Conservation (phyloP, 2,797 vertebrate species). For the Thaleichthys pacificus region DNA sequence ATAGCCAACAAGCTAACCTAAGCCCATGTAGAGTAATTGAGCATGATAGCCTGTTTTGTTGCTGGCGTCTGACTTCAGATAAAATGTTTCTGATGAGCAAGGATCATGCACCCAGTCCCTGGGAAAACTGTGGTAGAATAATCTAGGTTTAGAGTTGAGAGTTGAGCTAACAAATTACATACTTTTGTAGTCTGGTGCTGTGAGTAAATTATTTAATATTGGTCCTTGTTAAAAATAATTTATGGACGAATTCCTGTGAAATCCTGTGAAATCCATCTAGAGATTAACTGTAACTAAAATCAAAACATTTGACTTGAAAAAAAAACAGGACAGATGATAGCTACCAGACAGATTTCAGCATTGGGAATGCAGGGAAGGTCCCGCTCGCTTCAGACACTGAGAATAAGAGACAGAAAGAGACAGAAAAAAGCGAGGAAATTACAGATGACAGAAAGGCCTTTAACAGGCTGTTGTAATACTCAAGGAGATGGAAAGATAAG, state of each 20-base stretch:
- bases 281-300: not conserved
- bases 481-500: constrained; percentile 7
- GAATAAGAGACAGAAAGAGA: constrained; percentile 40
- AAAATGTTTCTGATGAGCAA: not conserved
- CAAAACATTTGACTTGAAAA: not conserved
- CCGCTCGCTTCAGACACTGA: constrained; percentile 56
- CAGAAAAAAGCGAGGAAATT: constrained; percentile 11
- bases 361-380: constrained; percentile 58
- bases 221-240: no score
- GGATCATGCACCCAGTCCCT: not conserved
- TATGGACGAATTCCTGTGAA: not conserved
- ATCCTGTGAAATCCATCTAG: not conserved
- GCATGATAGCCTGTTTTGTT: not conserved
- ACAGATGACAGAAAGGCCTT: constrained; percentile 17
- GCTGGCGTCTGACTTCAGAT: not conserved
- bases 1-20: not conserved
- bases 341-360: constrained; percentile 62
- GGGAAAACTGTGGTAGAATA: not conserved
- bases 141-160: not conserved
- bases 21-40: constrained; percentile 1
- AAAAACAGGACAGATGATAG: constrained; percentile 7
- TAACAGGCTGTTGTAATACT: constrained; percentile 5
- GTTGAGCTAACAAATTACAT: not conserved
- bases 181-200: not conserved
- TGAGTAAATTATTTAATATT: not conserved